A percentile compares a stretch with the other conserved stretches of the same genome.
These are phyloP conservation scores for Picathartes gymnocephalus DNA, from an alignment of 2,113 vertebrate genomes.

Conservation along the genomic window DNA sequence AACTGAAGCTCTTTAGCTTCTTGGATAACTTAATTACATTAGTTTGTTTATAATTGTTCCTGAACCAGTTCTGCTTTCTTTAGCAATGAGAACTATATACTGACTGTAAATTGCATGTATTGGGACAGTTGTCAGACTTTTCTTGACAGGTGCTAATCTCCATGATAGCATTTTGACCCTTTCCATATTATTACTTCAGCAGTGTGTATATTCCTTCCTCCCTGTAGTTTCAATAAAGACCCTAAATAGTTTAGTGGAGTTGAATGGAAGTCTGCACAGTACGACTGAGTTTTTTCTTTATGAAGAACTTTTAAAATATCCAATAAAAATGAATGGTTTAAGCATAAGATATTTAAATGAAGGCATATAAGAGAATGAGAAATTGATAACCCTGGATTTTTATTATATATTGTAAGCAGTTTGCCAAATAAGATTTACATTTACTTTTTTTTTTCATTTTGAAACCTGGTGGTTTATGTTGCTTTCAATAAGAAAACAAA, in stretches of 20 bases:
- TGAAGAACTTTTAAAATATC: not conserved
- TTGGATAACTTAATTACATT: not conserved
- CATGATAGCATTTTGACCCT: conserved; percentile 1
- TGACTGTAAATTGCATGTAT: not conserved
- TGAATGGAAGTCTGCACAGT: not conserved
- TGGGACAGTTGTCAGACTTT: not conserved
- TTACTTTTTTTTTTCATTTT: not conserved
- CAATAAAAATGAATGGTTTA: not conserved
- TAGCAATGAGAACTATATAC: not conserved
- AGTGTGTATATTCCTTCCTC: not conserved
- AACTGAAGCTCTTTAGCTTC: not conserved
- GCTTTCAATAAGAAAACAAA: not conserved
- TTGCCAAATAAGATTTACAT: not conserved
- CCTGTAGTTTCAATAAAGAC: not conserved
- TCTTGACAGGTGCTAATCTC: not conserved
- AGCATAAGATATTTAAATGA: not conserved
- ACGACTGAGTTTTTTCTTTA: not conserved
- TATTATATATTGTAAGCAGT: not conserved
- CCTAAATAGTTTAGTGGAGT: not conserved
- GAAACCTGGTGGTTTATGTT: not conserved
- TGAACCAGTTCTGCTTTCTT: not conserved
- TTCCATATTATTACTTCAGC: not conserved
- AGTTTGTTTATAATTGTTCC: conserved; percentile 1
- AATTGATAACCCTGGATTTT: not conserved
- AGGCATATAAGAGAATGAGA: not conserved